Conservation (phyloP, 2,797 vertebrate species). For the Tapirus indicus region DNA sequence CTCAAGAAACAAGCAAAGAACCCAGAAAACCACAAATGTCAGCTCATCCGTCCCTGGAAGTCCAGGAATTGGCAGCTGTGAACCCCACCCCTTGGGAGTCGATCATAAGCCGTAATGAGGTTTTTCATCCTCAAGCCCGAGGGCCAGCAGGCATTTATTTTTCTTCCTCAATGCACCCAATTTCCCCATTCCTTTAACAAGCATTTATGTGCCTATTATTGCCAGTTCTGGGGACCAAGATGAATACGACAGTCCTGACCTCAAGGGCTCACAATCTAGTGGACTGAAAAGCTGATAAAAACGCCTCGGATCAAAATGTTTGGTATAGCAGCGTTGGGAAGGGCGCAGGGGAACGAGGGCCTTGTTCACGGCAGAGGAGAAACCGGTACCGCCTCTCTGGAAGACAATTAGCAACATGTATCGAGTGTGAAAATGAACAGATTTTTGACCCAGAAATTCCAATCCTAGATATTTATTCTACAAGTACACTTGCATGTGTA, state of each 20-base stretch:
- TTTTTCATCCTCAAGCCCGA: background rate
- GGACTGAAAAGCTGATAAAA: background rate
- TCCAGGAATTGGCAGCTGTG: background rate
- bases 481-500: rapidly evolving
- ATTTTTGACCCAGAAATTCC: background rate
- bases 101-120: rapidly evolving
- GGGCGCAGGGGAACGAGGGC: rapidly evolving
- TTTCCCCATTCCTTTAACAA: background rate
- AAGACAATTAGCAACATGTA: rapidly evolving
- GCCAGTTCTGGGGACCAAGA: background rate
- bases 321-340: too few species aligned
- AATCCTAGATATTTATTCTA: rapidly evolving
- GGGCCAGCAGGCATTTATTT: background rate
- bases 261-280: background rate
- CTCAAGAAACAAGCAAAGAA: background rate
- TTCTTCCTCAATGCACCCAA: background rate
- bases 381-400: background rate
- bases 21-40: background rate
- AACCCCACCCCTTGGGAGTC: background rate
- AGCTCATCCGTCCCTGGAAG: background rate
- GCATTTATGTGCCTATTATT: background rate
- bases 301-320: background rate
- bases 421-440: background rate
- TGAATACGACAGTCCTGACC: background rate
- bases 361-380: rapidly evolving